Evolutionary conservation across 2,797 vertebrate species (phyloP), one percentile per base, ranked within the genome.

Genomic region (Smutsia temminckii): DNA sequence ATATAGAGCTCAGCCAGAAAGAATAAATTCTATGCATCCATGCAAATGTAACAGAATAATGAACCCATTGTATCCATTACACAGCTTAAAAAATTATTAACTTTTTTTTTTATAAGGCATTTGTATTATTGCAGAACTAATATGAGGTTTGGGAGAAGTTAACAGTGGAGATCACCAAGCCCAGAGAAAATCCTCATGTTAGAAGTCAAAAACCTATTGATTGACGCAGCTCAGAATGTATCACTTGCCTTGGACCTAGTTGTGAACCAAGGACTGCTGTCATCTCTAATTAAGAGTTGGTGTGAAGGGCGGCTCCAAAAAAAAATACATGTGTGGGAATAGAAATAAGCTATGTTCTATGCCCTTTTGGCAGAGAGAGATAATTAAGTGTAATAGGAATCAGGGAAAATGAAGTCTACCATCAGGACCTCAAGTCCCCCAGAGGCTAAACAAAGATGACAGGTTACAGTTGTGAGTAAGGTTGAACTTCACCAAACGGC

Each of bases 51-150:
- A 79, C 20, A 89, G 74, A 92, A 94, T 80, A 89, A 96, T 34
- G 23, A 94, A 46, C 18, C 6, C 66, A 87, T 8, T 87, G 72
- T 61, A 81, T 74, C 68, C 17, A 85, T 94, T 93, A 92, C 40
- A 85, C 12, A 85, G 46, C 42, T 87, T 68, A 78, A 84, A 93
- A 95, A 93, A 87, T 85, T 84, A 84, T 69, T 85, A 89, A 83
- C 71, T 23, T 59, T 69, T 69, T 83, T 86, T 93, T 81, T 46
- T 88, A 77, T 85, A 78, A 94, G 42, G 14, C 66, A 78, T 93
- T 89, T 92, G 92, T 93, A 92, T 94, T 59, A 79, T 85, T 78
- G 40, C 37, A 90, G 94, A 95, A 85, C 23, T 77, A 93, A 92
- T 78, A 83, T n/a, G 88, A 97, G 32, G 32, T 84, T 96, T 93